A percentile compares a stretch with the other conserved stretches of the same genome.
phyloP scores from a whole-genome alignment of 2,113 vertebrate species.

The Mastomys natalensis region DNA sequence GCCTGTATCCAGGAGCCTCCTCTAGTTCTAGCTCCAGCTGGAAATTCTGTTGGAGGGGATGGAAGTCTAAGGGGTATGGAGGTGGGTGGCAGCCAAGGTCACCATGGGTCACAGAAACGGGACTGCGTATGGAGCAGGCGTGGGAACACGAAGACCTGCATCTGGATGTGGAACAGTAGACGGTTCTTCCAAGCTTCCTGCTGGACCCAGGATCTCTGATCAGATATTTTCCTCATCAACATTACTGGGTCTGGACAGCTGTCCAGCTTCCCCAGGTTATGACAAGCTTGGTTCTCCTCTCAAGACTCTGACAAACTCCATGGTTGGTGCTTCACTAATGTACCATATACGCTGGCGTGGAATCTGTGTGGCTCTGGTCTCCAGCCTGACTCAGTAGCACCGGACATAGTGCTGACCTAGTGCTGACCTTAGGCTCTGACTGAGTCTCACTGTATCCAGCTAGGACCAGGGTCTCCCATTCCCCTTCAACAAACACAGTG shows the following conservation, averaged over 20 bases:
- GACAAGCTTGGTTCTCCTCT: background rate
- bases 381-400: background rate
- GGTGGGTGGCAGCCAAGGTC: background rate
- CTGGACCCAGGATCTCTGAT: background rate
- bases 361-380: background rate
- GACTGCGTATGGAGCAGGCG: background rate
- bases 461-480: accelerated
- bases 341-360: background rate
- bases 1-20: background rate
- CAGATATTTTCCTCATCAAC: background rate
- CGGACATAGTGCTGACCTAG: background rate
- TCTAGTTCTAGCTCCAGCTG: background rate
- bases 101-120: background rate
- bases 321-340: background rate
- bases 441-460: background rate
- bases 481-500: accelerated
- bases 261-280: background rate
- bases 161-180: background rate
- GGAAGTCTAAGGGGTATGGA: background rate
- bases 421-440: accelerated
- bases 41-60: constrained; percentile 40
- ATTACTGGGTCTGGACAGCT: background rate
- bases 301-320: background rate
- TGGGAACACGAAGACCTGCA: background rate
- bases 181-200: background rate